Evolutionary conservation across 2,797 vertebrate genomes (phyloP), one percentile per base, ranked within the genome.

Genomic region (Anguilla obscura): DNA sequence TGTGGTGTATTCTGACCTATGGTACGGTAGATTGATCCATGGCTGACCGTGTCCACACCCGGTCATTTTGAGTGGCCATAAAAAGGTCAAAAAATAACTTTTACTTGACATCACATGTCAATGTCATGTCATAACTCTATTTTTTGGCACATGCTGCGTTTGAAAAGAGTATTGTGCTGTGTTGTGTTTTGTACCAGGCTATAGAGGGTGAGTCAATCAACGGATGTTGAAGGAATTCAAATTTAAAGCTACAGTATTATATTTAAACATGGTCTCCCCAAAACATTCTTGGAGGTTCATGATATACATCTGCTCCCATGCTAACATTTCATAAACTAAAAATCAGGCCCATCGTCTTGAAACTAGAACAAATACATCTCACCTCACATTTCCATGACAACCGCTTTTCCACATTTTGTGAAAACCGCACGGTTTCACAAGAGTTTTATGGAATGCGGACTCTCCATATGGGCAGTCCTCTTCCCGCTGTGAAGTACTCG

Each of bases 401-500:
- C 79, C 79, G 45, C 79, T 76, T 76, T 6, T 71, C 69, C 30
- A 76, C 74, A 0, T 76, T 45, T 82, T 50, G 74, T 6, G 74
- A 36, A 45, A 79, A 4, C 33, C 74, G 33, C 74, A 21, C 16
- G 3, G 36, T 50, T 82, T 50, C 79, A 82, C 79, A n/a, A 50
- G n/a, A 9, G 24, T 82, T 48, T 82, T 82, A 50, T n/a, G 40
- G 50, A 56, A 54, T 56, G 48, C 30, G 83, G 52, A 56, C 52
- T 18, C 82, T 71, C 87, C 88, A 88, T 86, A 89, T 84, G 84
- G 83, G 79, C 87, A 84, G 58, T 84, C 79, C 82, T 87, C 85
- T 69, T 71, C 54, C 71, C 76, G 80, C 86, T 83, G 52, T 89
- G 88, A 76, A 2, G 63, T 66, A 86, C 50, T 84, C 76, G 86